These are phyloP conservation scores for Orchesella flavescens DNA, from an alignment of 2,888 invertebrate genomes.

Conservation along the genomic window DNA sequence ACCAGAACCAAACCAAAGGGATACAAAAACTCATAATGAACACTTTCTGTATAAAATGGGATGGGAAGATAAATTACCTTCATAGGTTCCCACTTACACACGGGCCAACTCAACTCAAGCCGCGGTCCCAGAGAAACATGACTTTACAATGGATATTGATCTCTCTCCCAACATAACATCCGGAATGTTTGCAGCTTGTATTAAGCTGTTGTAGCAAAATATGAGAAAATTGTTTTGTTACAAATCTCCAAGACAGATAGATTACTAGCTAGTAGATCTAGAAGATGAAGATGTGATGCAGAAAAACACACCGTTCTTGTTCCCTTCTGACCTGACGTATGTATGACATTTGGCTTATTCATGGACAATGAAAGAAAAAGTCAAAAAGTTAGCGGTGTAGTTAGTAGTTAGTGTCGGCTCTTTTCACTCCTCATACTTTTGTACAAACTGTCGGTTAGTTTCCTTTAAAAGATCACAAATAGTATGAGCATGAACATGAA, in stretches of 20 bases:
- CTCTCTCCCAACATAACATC: too few relatives aligned
- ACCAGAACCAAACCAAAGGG: not conserved
- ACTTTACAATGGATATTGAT: not conserved
- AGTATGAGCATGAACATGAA: not conserved
- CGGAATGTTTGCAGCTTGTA: not conserved
- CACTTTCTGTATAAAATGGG: not conserved
- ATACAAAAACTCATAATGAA: not conserved
- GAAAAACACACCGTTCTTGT: too few relatives aligned
- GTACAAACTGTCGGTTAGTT: conserved; percentile 44
- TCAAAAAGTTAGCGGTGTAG: conserved; percentile 28
- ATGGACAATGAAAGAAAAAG: conserved; percentile 57
- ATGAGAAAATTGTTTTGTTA: not conserved
- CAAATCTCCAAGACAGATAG: not conserved
- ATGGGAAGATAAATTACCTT: not conserved
- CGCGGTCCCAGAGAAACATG: not conserved
- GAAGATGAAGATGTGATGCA: not conserved
- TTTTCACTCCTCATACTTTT: conserved; percentile 20
- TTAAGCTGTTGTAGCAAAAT: not conserved
- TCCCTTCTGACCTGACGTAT: conserved; percentile 26
- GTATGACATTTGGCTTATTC: conserved; percentile 52
- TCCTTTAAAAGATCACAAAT: conserved; percentile 41
- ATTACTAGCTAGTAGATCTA: not conserved
- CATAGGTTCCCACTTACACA: too few relatives aligned
- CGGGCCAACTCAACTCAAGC: not conserved
- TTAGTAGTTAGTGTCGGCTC: conserved; percentile 25